Evolutionary conservation across 2,888 invertebrate genomes (phyloP), one percentile per base, ranked within the genome.

Genomic region (Dione vanillae): DNA sequence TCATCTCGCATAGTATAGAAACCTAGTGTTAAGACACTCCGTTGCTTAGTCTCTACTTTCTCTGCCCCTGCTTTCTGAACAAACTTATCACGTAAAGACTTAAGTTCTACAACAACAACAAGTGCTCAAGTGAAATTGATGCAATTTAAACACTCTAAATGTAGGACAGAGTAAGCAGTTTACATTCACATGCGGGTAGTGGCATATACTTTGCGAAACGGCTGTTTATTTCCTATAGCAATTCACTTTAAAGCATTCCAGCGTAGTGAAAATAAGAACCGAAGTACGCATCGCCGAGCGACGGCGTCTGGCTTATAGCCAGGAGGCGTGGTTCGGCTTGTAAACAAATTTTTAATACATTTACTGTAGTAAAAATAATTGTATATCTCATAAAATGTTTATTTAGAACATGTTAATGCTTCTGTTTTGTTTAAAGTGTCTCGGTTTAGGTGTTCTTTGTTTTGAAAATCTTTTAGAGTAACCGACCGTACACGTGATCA

Each of bases 261-360:
- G 14, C 45, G n/a, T 16, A 45, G 10, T 61, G 16, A 35, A 45
- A 61, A 61, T 9, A 56, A 37, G 11, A 61, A 43, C 43, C n/a
- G 37, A 49, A 37, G 40, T 47, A 51, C 54, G 45, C 52, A 64
- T 43, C 43, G 20, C 12, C 10, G 27, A 62, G 3, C 64, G 52
- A 64, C 47, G 64, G 8, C n/a, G 9, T 45, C 40, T 69, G 69
- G 64, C 69, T 19, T 1, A 6, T 16, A 19, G 62, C 69, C 69
- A 69, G 54, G 54, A 54, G 47, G 69, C 69, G 61, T 64, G 62
- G 45, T 19, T n/a, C 10, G 8, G 20, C 54, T 20, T 35, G 61
- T 68, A 68, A 54, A 62, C 54, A 61, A 19, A n/a, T 27, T 45
- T 47, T 49, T 37, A 1, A 35, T 47, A 45, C n/a, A 16, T 68